Conservation (phyloP, 2,888 invertebrate genomes). For the Muscina levida region DNA sequence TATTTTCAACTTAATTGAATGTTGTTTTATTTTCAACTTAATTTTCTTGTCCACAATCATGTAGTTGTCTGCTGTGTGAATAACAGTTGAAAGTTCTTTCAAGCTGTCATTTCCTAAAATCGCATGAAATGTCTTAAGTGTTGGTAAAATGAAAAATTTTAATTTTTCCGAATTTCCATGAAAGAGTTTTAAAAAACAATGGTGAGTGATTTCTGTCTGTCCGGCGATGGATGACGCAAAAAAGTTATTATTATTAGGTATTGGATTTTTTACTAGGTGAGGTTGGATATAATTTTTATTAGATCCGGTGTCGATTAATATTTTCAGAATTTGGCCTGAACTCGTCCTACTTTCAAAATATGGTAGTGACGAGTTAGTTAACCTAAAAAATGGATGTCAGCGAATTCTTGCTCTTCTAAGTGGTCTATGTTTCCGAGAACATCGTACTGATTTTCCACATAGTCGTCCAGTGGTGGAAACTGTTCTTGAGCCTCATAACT, state of each 20-base stretch:
- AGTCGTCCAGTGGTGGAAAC: constrained; percentile 26
- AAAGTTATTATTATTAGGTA: constrained; percentile 22
- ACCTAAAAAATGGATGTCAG: constrained; percentile 48
- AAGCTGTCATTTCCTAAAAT: constrained; percentile 52
- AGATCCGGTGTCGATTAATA: constrained; percentile 42
- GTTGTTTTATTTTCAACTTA: constrained; percentile 26
- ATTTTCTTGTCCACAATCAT: constrained; percentile 11
- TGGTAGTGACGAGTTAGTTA: constrained; percentile 36
- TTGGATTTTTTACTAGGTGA: neutral
- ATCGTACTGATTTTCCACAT: constrained; percentile 19
- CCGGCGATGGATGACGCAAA: constrained; percentile 31
- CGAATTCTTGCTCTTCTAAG: constrained; percentile 12
- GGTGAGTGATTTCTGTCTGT: constrained; percentile 33
- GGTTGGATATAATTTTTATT: constrained; percentile 42
- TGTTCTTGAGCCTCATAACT: constrained; percentile 28
- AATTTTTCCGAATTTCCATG: neutral
- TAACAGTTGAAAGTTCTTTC: constrained; percentile 25
- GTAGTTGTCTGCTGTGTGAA: constrained; percentile 28
- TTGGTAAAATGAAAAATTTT: constrained; percentile 49
- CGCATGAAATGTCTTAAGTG: constrained; percentile 42
- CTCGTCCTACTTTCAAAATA: constrained; percentile 33
- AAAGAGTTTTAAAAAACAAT: constrained; percentile 38
- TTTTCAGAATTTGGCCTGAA: constrained; percentile 23
- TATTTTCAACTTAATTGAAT: too few species aligned
- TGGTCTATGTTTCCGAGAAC: neutral